Evolutionary conservation across 1,140 invertebrate genomes (phyloP).

Genomic region (Drosophila micromelanica): DNA sequence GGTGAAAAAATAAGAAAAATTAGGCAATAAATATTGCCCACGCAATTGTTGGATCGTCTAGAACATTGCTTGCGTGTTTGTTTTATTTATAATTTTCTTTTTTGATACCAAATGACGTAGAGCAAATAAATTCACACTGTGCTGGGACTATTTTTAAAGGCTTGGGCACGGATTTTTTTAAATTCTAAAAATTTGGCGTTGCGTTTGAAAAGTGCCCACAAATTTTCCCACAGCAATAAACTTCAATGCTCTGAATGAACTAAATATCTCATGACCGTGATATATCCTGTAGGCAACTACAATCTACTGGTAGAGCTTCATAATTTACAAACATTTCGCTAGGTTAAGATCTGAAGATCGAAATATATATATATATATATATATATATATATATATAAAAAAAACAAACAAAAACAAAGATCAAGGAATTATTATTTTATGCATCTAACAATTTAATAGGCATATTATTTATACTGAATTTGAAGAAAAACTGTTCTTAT

Average conservation of each 20-base stretch:
- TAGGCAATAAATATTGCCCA: constrained; percentile 27
- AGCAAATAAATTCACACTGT: constrained; percentile 21
- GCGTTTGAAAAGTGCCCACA: background rate
- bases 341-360: background rate
- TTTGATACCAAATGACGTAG: constrained; percentile 24
- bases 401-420: too few species aligned
- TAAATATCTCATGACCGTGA: too few species aligned
- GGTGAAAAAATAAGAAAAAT: constrained; percentile 9
- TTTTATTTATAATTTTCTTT: background rate
- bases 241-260: background rate
- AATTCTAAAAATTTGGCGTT: background rate
- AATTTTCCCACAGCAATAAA: background rate
- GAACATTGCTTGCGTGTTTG: background rate
- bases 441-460: too few species aligned
- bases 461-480: too few species aligned
- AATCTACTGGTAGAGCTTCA: too few species aligned
- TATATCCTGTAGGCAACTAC: too few species aligned
- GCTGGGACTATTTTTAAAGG: constrained; percentile 9
- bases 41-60: constrained; percentile 7
- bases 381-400: too few species aligned
- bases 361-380: too few species aligned
- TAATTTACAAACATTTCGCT: too few species aligned
- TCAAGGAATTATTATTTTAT: too few species aligned
- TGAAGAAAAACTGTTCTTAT: too few species aligned
- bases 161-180: background rate